These are phyloP conservation scores for Lithobates sylvaticus DNA, from an alignment of 2,797 vertebrate species.

Conservation along the genomic window DNA sequence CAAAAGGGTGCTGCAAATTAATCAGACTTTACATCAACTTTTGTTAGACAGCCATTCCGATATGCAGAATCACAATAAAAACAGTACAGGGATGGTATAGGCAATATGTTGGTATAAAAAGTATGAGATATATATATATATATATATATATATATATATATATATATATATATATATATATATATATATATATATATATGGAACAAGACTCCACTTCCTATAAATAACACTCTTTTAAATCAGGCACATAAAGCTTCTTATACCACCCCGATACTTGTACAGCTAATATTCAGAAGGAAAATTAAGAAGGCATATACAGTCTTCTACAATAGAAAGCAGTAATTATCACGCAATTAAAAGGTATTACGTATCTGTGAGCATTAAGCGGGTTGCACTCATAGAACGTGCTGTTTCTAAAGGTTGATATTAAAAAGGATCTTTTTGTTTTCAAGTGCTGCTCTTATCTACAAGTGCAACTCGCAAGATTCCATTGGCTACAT, in stretches of 20 bases:
- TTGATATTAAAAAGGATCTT: background rate
- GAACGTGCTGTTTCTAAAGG: background rate
- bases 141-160: too few relatives aligned
- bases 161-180: too few relatives aligned
- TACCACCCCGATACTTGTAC: constrained; percentile 19
- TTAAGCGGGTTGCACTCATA: constrained; percentile 30
- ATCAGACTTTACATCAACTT: background rate
- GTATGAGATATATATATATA: too few relatives aligned
- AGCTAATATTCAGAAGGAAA: background rate
- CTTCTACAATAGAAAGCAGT: too few relatives aligned
- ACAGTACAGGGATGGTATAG: constrained; percentile 34
- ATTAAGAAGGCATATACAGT: background rate
- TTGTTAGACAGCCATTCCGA: background rate
- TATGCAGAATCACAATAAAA: too few relatives aligned
- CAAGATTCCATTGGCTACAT: background rate
- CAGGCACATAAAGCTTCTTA: too few relatives aligned
- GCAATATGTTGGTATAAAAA: background rate
- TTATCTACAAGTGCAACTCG: constrained; percentile 37
- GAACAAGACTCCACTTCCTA: too few relatives aligned
- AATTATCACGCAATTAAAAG: background rate
- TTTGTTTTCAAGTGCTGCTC: background rate
- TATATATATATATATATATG: too few relatives aligned
- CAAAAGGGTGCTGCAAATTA: background rate
- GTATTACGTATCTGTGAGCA: background rate
- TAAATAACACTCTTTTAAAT: too few relatives aligned